phyloP scores from a whole-genome alignment of 1,140 invertebrate species.

The Popillia japonica region DNA sequence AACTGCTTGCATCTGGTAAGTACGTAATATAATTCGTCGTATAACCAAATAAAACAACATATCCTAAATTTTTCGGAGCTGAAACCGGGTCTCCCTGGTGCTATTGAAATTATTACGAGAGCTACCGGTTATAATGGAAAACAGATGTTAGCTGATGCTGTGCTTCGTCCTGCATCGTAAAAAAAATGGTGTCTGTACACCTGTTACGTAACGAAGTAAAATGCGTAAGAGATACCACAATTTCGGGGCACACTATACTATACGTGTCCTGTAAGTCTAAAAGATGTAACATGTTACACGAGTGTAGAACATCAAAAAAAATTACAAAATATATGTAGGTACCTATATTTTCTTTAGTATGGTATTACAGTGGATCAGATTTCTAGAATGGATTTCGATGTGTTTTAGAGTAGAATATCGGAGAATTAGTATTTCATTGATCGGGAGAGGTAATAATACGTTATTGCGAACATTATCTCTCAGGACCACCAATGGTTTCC shows the following conservation, averaged over 20 bases:
- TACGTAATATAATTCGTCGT: neutral
- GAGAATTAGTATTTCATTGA: too few species aligned
- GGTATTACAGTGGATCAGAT: too few species aligned
- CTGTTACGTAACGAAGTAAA: constrained; percentile 3
- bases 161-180: neutral
- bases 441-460: too few species aligned
- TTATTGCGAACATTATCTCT: too few species aligned
- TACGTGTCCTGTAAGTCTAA: neutral
- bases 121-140: constrained; percentile 1
- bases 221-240: neutral
- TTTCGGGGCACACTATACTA: neutral
- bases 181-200: neutral
- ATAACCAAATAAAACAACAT: neutral
- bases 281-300: neutral
- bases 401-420: too few species aligned
- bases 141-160: neutral
- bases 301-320: neutral
- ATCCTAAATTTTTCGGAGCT: neutral
- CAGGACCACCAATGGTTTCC: too few species aligned
- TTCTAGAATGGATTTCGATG: too few species aligned
- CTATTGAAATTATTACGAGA: neutral
- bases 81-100: neutral
- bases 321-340: too few species aligned
- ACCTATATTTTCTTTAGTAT: too few species aligned
- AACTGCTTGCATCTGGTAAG: neutral